Conservation (phyloP, 2,113 vertebrate genomes). For the Poecilia latipinna region DNA sequence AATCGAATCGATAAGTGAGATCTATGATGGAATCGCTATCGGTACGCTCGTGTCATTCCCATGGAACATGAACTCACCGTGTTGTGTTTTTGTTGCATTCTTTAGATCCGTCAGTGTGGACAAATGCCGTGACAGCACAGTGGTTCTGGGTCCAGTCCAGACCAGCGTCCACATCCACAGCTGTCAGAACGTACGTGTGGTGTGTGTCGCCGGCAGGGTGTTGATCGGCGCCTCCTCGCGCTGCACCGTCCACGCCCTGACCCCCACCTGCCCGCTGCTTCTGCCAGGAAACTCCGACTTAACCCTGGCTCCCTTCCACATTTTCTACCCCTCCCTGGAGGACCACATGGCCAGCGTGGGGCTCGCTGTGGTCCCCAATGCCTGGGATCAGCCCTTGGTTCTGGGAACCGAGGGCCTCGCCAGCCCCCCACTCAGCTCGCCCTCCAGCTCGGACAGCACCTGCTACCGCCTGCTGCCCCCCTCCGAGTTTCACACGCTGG, state of each 20-base stretch:
- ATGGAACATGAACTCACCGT: neutral
- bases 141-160: slow-evolving; percentile 91
- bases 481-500: slow-evolving; percentile 84
- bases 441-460: slow-evolving; percentile 35
- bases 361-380: slow-evolving; percentile 91
- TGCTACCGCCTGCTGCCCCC: slow-evolving; percentile 86
- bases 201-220: slow-evolving; percentile 85
- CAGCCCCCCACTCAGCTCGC: neutral
- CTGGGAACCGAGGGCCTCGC: slow-evolving; percentile 81
- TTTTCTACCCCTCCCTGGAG: slow-evolving; percentile 92
- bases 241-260: slow-evolving; percentile 86
- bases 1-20: too few relatives aligned
- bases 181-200: slow-evolving; percentile 87
- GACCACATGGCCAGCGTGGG: slow-evolving; percentile 96
- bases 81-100: neutral
- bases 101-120: slow-evolving; percentile 91
- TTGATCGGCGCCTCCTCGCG: slow-evolving; percentile 81
- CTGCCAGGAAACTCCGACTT: slow-evolving; percentile 86
- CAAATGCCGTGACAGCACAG: slow-evolving; percentile 89
- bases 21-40: too few relatives aligned
- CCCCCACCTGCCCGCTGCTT: slow-evolving; percentile 88
- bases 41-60: too few relatives aligned
- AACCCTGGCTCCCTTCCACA: slow-evolving; percentile 92
- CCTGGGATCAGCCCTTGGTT: slow-evolving; percentile 89
- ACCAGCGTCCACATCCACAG: slow-evolving; percentile 87